Evolutionary conservation across 2,888 invertebrate species (phyloP).

Genomic region (Rhynchonema sp.): DNA sequence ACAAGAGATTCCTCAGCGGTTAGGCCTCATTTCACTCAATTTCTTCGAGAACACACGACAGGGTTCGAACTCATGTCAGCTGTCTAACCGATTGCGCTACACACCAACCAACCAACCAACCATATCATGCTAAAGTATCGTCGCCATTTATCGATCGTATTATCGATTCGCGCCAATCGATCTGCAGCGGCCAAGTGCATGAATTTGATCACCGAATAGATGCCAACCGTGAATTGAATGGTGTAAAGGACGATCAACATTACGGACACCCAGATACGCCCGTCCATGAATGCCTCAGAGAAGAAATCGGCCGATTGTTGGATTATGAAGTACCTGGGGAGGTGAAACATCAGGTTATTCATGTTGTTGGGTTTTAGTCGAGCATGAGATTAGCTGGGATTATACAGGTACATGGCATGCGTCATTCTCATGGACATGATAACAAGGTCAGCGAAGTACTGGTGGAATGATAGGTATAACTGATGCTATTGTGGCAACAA

Average conservation of each 20-base stretch:
- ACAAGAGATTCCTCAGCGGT: too few species aligned
- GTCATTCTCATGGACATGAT: too few species aligned
- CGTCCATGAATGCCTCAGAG: neutral
- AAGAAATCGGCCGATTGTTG: neutral
- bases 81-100: too few species aligned
- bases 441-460: too few species aligned
- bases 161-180: neutral
- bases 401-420: too few species aligned
- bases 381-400: too few species aligned
- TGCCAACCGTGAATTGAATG: neutral
- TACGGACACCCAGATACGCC: neutral
- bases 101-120: neutral
- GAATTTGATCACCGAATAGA: constrained; percentile 1
- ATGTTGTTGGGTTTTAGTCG: too few species aligned
- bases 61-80: too few species aligned
- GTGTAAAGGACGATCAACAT: neutral
- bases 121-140: neutral
- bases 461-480: too few species aligned
- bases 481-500: too few species aligned
- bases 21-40: too few species aligned
- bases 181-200: neutral
- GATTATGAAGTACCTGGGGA: neutral
- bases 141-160: neutral
- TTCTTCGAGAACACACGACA: too few species aligned
- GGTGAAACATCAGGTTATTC: neutral